Evolutionary conservation across 2,888 invertebrate species (phyloP), one percentile per base, ranked within the genome.

Genomic region (Stenodera caucasica): DNA sequence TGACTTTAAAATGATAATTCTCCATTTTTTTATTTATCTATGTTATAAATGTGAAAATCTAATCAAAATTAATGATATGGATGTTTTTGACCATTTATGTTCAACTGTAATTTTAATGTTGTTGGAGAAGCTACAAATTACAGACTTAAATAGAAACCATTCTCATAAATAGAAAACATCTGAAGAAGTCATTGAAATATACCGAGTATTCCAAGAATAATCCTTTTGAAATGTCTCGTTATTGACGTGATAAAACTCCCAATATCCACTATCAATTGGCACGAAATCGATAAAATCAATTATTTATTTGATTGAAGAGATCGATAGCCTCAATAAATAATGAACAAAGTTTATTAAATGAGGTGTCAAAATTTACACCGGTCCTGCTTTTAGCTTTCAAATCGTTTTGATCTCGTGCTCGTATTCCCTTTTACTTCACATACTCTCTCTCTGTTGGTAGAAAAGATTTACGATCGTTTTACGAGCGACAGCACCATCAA

Each of bases 381-480:
- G 3, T 1, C n/a, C 33, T 33, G 9, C n/a, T 33, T n/a, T 0
- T 8, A 15, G 37, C 45, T 45, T 35, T 45, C 45, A 18, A 3
- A 11, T n/a, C n/a, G n/a, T n/a, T n/a, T n/a, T 26, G 7, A 26
- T 5, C 3, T 26, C 26, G 4, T 26, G 26, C 21, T 21, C 5
- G 9, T 11, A n/a, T 18, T 12, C 21, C 15, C 18, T 15, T 40
- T 21, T 12, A 66, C 65, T 68, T n/a, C n/a, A n/a, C 68, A 65
- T 69, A 69, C n/a, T n/a, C n/a, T n/a, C n/a, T n/a, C n/a, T n/a
- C 49, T 65, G 11, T 45, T 45, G 63, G 62, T 61, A n/a, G n/a
- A n/a, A n/a, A 67, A 69, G 71, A 72, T 73, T 74, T 74, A 73
- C 70, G 67, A 60, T 66, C 61, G 67, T 71, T 74, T 75, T 75